Evolutionary conservation across 2,797 vertebrate genomes (phyloP), one percentile per base, ranked within the genome.

Genomic region (Streptopelia turtur): DNA sequence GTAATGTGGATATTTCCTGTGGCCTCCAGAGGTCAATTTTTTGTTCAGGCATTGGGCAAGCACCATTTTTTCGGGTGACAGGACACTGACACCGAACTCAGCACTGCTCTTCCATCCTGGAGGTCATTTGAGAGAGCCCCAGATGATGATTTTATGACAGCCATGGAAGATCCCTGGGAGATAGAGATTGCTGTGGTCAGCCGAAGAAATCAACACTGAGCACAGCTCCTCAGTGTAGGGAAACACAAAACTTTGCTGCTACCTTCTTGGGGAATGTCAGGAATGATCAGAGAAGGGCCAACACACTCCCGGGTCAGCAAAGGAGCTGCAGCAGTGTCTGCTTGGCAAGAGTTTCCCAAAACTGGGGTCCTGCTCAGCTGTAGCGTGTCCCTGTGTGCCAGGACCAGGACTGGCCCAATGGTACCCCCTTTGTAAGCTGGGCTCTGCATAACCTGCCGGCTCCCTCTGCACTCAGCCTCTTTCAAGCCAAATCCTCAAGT

Each of bases 51-150:
- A 61, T 13, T 31, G 16, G n/a, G 33, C 49, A 35, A 61, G 23
- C 22, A 27, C 31, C 22, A 45, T 25, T 11, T 41, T 10, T 33
- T 76, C 49, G 27, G 22, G n/a, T 25, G 57, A 35, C 6, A 20
- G 47, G 45, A 47, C 33, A 31, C 14, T 25, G 27, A 50, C 5
- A 30, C 12, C 30, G 31, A 69, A 33, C 28, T 9, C 30, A 74
- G 13, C 43, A 57, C 21, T 11, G 30, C 5, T 2, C 5, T 64
- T 74, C 37, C 22, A 6, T 20, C 25, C 22, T 53, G 31, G 17
- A 66, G 3, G 0, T 56, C 28, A 20, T 3, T 41, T 1, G 1
- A 30, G 55, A 71, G 39, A 23, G 13, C 5, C 4, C 12, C 0
- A 1, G 10, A 1, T 41, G 39, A 33, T 11, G 49, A 63, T 55